Evolutionary conservation across 1,140 invertebrate genomes (phyloP), one percentile per base, ranked within the genome.

Genomic region (Apis florea): DNA sequence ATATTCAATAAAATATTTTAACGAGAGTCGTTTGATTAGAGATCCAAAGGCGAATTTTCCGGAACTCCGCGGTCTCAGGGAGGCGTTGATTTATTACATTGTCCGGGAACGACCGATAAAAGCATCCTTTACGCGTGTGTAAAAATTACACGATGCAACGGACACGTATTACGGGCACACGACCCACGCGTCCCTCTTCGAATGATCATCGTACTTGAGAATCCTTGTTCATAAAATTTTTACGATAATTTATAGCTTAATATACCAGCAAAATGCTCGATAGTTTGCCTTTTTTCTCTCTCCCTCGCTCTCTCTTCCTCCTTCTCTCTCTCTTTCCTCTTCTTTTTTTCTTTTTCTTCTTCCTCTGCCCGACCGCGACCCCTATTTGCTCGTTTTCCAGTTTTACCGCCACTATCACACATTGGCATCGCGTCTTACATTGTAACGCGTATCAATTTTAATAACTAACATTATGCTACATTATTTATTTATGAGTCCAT

Each of bases 171-270:
- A 80, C 78, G 78, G 70, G 53, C 78, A 80, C n/a, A 80, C 70
- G 78, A 80, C 78, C 78, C 78, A 80, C 78, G 78, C 70, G 17
- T 68, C 17, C 24, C n/a, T 24, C 40, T 68, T 13, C 49, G 8
- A 77, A 76, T 69, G 72, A 68, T 67, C 63, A 82, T 77, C 64
- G 63, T 40, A 21, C 73, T 51, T 73, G 54, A 40, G 31, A 53
- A 69, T 69, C 19, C 54, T 53, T 61, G 70, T 80, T 80, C 70
- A 66, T 80, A 80, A 80, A 80, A 56, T 80, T 80, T 80, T 74
- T 51, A 73, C 59, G 51, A 80, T 66, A 80, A 80, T 80, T 80
- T 80, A 80, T 56, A 53, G 78, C 78, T 80, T 80, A 80, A 80
- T 80, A 51, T 56, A 56, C 11, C 51, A 19, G 66, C 26, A 64